Conservation (phyloP, 2,113 vertebrate species). For the Etheostoma cragini region DNA sequence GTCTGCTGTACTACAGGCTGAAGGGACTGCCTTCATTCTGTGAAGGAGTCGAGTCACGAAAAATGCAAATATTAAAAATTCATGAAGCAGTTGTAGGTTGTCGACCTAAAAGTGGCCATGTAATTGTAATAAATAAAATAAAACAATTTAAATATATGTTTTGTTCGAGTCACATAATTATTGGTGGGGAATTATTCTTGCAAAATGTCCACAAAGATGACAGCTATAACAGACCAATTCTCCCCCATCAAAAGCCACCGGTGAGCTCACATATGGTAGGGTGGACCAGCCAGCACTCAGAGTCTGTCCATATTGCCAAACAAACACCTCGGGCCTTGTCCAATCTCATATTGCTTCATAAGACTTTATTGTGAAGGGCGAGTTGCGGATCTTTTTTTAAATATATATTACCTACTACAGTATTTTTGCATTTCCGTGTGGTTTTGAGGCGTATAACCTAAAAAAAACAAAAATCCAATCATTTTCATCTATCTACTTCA, state of each 20-base stretch:
- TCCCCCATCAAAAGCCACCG: slow-evolving; percentile 80
- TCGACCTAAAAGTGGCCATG: not conserved
- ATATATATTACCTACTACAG: slow-evolving; percentile 41
- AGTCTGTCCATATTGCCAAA: slow-evolving; percentile 82
- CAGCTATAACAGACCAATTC: slow-evolving; percentile 81
- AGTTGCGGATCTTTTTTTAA: slow-evolving; percentile 37
- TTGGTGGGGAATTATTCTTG: not conserved
- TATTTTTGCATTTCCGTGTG: slow-evolving; percentile 34
- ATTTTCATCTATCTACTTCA: not conserved
- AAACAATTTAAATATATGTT: not conserved
- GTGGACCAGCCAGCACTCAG: slow-evolving; percentile 72
- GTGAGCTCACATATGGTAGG: slow-evolving; percentile 79
- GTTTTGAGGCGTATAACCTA: not conserved
- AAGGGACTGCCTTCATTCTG: slow-evolving; percentile 31
- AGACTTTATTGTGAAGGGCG: slow-evolving; percentile 69
- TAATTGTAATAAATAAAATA: slow-evolving; percentile 5
- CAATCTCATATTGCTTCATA: slow-evolving; percentile 79
- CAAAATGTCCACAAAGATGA: slow-evolving; percentile 74
- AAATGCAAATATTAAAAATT: slow-evolving; percentile 28
- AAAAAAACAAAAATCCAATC: not conserved
- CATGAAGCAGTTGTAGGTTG: slow-evolving; percentile 9
- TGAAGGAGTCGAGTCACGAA: slow-evolving; percentile 18
- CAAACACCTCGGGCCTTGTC: slow-evolving; percentile 82
- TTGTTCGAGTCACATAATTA: not conserved
- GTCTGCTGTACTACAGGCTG: slow-evolving; percentile 36